Evolutionary conservation across 2,113 vertebrate species (phyloP).

Genomic region (Theristicus caerulescens): DNA sequence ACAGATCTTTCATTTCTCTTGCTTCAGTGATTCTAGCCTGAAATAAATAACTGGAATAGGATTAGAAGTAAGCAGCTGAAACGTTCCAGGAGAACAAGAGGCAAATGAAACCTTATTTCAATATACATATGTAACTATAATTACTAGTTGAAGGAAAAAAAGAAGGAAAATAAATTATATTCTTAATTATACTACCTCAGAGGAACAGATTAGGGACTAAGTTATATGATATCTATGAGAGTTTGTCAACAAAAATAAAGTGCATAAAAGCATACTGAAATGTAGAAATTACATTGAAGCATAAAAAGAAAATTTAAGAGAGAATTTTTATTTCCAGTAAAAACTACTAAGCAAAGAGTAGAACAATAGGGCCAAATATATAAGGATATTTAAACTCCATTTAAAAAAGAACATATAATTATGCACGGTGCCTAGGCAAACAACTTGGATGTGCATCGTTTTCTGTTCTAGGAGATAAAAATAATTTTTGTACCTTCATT

Average conservation of each 20-base stretch:
- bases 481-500: conserved; percentile 5
- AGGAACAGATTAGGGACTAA: conserved; percentile 17
- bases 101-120: not conserved
- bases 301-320: conserved; percentile 12
- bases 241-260: conserved; percentile 50
- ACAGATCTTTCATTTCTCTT: not conserved
- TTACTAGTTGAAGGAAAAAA: conserved; percentile 9
- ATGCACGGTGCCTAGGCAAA: not conserved
- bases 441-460: not conserved
- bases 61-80: not conserved
- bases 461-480: conserved; percentile 22
- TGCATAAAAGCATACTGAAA: conserved; percentile 16
- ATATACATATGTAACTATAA: not conserved
- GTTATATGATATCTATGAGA: conserved; percentile 22
- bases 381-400: not conserved
- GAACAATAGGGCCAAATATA: not conserved
- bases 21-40: not conserved
- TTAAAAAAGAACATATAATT: not conserved
- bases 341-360: not conserved
- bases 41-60: not conserved
- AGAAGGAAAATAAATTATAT: conserved; percentile 23
- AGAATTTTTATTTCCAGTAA: not conserved
- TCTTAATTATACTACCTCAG: not conserved
- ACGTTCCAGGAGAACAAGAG: not conserved
- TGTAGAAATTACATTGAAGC: conserved; percentile 17